Evolutionary conservation across 2,113 vertebrate genomes (phyloP), one percentile per base, ranked within the genome.

Genomic region (Syngnathus typhle): DNA sequence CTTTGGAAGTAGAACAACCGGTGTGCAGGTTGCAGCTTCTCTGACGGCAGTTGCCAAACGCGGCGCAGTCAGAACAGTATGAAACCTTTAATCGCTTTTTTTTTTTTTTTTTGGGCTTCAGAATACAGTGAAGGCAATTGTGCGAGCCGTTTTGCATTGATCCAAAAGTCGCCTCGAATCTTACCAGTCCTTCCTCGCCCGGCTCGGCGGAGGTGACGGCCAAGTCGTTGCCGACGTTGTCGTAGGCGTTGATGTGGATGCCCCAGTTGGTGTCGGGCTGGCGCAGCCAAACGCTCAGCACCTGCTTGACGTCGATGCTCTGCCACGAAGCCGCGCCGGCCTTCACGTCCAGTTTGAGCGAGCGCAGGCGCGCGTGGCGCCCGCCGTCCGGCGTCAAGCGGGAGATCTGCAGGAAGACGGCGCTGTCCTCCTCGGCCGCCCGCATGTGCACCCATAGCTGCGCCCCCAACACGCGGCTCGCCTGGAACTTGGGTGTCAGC

Each of bases 231-330:
- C 96, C 94, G 62, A 91, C 93, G 71, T 93, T 91, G 86, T 99
- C 96, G 67, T 93, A 92, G 73, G 97, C 97, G 86, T 97, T 98
- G 73, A 99, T 98, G 91, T 98, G 93, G 84, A 98, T 96, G 82
- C 97, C 97, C 93, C 96, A 93, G 92, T 96, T 98, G 86, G 94
- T 96, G 92, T 98, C 95, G 39, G 95, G 96, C 88, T 98, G 95
- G 91, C 94, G 94, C 88, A 99, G 93, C 96, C 96, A 98, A 81
- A 96, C 96, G 58, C 91, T 91, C 86, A 99, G 66, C 81, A 98
- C 94, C 81, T 95, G 94, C 85, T 98, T 99, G 86, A 98, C 95
- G 78, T 99, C 97, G 71, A 99, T 95, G 65, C 96, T 98, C 81
- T 98, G 95, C 97, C 97, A 99, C 68, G 95, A 95, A 75, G 92